Conservation (phyloP, 2,797 vertebrate genomes). For the Babyrousa celebensis region DNA sequence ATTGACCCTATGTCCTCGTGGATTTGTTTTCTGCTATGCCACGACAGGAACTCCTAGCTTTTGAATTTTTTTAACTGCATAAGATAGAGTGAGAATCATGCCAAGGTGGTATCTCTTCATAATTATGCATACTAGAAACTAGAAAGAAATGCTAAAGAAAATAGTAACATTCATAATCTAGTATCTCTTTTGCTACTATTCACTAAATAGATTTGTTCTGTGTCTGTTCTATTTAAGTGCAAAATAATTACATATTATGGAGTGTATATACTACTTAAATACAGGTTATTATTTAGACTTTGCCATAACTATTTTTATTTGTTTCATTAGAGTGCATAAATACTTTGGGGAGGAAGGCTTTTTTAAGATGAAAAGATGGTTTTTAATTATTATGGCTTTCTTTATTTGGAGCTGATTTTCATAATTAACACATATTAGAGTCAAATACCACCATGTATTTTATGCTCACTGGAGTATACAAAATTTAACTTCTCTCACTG, state of each 20-base stretch:
- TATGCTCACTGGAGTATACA: slow-evolving; percentile 86
- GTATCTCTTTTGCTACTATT: slow-evolving; percentile 73
- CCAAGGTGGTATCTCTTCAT: slow-evolving; percentile 16
- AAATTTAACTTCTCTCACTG: slow-evolving; percentile 80
- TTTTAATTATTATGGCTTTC: slow-evolving; percentile 86
- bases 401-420: slow-evolving; percentile 84
- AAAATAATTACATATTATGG: slow-evolving; percentile 85
- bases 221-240: slow-evolving; percentile 83
- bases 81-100: neutral
- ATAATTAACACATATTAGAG: slow-evolving; percentile 87
- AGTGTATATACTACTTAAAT: slow-evolving; percentile 78
- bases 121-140: slow-evolving; percentile 2
- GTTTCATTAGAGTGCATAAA: slow-evolving; percentile 85
- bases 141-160: slow-evolving; percentile 73
- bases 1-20: too few species aligned
- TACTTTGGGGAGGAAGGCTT: slow-evolving; percentile 75
- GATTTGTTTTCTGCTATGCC: too few species aligned
- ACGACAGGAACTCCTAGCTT: neutral
- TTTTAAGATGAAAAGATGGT: slow-evolving; percentile 84
- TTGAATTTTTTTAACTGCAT: slow-evolving; percentile 39
- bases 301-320: slow-evolving; percentile 82
- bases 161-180: slow-evolving; percentile 57
- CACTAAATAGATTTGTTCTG: slow-evolving; percentile 75
- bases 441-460: slow-evolving; percentile 82
- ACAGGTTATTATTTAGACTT: slow-evolving; percentile 82